These are phyloP conservation scores for Callionymus lyra DNA, from an alignment of 2,113 vertebrate species.

Conservation along the genomic window DNA sequence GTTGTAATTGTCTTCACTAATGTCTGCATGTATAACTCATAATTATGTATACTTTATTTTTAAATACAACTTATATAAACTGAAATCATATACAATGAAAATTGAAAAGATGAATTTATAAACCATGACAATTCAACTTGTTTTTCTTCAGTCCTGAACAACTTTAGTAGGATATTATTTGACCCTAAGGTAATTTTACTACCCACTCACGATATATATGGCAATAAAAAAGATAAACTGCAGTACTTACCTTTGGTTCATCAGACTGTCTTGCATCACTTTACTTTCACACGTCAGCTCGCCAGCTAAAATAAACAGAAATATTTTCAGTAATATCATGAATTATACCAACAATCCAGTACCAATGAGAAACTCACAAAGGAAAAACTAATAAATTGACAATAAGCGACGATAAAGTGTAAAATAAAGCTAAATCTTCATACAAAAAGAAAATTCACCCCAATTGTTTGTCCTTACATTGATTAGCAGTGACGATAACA, in stretches of 20 bases:
- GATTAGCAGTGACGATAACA: conserved; percentile 91
- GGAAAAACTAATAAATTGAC: conserved; percentile 1
- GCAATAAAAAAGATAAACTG: background rate
- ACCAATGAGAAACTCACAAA: background rate
- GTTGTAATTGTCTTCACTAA: too few species aligned
- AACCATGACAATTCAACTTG: background rate
- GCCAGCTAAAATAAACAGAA: conserved; percentile 59
- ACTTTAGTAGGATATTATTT: too few species aligned
- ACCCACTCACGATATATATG: conserved; percentile 1
- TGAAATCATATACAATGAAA: too few species aligned
- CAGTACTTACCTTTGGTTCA: conserved; percentile 84
- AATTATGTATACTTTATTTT: too few species aligned
- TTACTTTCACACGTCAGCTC: conserved; percentile 81
- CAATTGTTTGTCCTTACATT: conserved; percentile 66
- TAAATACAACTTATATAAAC: too few species aligned
- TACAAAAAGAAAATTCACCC: too few species aligned
- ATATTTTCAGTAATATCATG: background rate
- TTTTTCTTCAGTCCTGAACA: background rate
- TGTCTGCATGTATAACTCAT: too few species aligned
- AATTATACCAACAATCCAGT: background rate
- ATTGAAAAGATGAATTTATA: too few species aligned
- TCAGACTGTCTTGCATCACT: conserved; percentile 81
- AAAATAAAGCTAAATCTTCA: too few species aligned
- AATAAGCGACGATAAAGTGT: too few species aligned
- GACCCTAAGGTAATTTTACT: too few species aligned